Percentiles rank a stretch among this genome's conserved stretches.
Conservation (phyloP, 1,140 invertebrate genomes). For the Pseudobourletiella spinata region DNA sequence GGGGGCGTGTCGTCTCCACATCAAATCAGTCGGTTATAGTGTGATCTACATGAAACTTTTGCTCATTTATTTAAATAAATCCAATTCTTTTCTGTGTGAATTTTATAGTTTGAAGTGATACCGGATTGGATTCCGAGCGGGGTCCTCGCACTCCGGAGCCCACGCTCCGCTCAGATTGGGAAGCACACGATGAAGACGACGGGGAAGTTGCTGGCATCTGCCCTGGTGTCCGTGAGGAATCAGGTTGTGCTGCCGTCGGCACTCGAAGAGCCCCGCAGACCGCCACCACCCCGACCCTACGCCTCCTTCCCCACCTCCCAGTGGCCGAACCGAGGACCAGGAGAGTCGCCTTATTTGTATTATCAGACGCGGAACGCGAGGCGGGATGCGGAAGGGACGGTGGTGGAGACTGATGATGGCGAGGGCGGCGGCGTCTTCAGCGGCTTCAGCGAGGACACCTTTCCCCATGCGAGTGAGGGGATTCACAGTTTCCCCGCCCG, state of each 20-base stretch:
- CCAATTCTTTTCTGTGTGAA: too few relatives aligned
- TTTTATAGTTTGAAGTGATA: conserved; percentile 31
- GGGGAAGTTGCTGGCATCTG: conserved; percentile 28
- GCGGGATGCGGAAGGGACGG: not conserved
- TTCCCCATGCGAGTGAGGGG: not conserved
- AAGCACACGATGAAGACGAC: conserved; percentile 30
- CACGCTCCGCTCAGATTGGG: conserved; percentile 16
- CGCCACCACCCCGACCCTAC: not conserved
- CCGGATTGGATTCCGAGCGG: conserved; percentile 35
- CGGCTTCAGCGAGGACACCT: conserved; percentile 21
- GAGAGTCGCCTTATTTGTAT: not conserved
- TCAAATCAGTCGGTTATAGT: too few relatives aligned
- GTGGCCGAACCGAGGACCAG: not conserved
- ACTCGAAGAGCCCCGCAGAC: not conserved
- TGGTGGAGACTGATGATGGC: not conserved
- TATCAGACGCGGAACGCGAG: not conserved
- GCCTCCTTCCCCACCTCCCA: not conserved
- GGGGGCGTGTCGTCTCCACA: too few relatives aligned
- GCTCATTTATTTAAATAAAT: too few relatives aligned
- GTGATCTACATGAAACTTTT: too few relatives aligned
- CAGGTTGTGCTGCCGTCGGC: not conserved
- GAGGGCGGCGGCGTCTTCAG: conserved; percentile 22
- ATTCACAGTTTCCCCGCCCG: not conserved
- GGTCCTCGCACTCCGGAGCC: conserved; percentile 29
- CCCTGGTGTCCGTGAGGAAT: conserved; percentile 21